phyloP scores from a whole-genome alignment of 1,140 invertebrate genomes.

The Drosophila persimilis region DNA sequence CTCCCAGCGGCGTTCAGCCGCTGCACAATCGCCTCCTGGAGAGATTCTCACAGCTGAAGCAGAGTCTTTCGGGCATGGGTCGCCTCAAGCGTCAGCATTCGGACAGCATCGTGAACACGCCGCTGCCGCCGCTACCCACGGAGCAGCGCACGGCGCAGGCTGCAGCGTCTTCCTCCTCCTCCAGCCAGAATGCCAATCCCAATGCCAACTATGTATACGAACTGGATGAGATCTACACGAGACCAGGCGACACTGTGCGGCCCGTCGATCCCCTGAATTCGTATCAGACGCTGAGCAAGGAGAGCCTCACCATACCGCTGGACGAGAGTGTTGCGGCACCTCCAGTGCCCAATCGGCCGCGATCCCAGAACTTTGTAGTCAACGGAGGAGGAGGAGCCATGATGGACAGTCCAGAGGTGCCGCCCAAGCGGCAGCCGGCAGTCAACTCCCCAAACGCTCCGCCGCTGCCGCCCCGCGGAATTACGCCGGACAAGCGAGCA shows the following conservation, averaged over 20 bases:
- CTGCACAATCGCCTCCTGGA: slow-evolving; percentile 94
- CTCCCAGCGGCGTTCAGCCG: slow-evolving; percentile 92
- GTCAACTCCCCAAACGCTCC: slow-evolving; percentile 77
- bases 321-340: slow-evolving; percentile 53
- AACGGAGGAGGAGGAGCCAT: slow-evolving; percentile 32
- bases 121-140: slow-evolving; percentile 88
- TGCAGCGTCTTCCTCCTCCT: slow-evolving; percentile 78
- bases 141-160: slow-evolving; percentile 83
- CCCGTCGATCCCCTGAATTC: slow-evolving; percentile 71
- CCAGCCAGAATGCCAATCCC: slow-evolving; percentile 80
- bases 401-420: slow-evolving; percentile 77
- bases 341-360: slow-evolving; percentile 76
- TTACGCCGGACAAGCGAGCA: slow-evolving; percentile 80
- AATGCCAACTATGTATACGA: slow-evolving; percentile 82
- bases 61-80: slow-evolving; percentile 86
- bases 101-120: slow-evolving; percentile 91
- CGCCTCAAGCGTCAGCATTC: slow-evolving; percentile 87
- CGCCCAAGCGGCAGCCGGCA: slow-evolving; percentile 62
- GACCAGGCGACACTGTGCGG: slow-evolving; percentile 84
- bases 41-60: slow-evolving; percentile 90
- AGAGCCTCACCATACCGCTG: slow-evolving; percentile 64
- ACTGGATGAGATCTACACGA: slow-evolving; percentile 87
- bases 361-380: slow-evolving; percentile 68
- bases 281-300: slow-evolving; percentile 77
- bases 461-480: slow-evolving; percentile 84